A percentile compares a stretch with the other conserved stretches of the same genome.
These are phyloP conservation scores for Chymomyza fuscimana DNA, from an alignment of 2,888 invertebrate species.

Conservation along the genomic window DNA sequence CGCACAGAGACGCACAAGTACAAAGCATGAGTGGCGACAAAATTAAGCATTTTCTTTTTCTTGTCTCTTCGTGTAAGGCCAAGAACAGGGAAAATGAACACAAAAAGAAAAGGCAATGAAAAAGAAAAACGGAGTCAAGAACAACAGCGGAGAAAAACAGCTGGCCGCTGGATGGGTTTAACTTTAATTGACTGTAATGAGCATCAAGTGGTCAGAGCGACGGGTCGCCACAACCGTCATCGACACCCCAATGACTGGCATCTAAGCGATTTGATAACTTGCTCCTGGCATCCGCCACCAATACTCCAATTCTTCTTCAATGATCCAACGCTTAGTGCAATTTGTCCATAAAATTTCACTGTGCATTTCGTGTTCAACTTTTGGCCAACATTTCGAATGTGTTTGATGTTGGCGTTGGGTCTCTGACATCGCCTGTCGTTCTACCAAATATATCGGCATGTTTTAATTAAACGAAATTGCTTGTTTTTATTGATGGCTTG, in stretches of 20 bases:
- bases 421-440: neutral
- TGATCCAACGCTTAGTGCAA: conserved; percentile 46
- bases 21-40: neutral
- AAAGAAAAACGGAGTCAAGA: neutral
- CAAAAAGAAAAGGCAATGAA: too few species aligned
- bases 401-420: conserved; percentile 40
- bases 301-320: conserved; percentile 29
- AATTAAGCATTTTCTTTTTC: neutral
- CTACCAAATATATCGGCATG: conserved; percentile 63
- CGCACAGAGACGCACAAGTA: too few species aligned
- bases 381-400: conserved; percentile 48
- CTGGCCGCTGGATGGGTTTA: conserved; percentile 51
- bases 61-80: neutral
- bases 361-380: conserved; percentile 51
- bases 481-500: conserved; percentile 67
- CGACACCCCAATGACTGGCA: conserved; percentile 11
- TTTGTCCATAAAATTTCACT: conserved; percentile 51
- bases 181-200: conserved; percentile 65
- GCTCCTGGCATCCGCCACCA: conserved; percentile 46
- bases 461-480: conserved; percentile 73
- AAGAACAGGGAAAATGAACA: neutral
- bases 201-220: conserved; percentile 50
- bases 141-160: conserved; percentile 20
- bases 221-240: conserved; percentile 21
- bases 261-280: conserved; percentile 46